Evolutionary conservation across 92 coral and sea anemone species (phyloP).

Genomic region (Epizoanthus scotinus): DNA sequence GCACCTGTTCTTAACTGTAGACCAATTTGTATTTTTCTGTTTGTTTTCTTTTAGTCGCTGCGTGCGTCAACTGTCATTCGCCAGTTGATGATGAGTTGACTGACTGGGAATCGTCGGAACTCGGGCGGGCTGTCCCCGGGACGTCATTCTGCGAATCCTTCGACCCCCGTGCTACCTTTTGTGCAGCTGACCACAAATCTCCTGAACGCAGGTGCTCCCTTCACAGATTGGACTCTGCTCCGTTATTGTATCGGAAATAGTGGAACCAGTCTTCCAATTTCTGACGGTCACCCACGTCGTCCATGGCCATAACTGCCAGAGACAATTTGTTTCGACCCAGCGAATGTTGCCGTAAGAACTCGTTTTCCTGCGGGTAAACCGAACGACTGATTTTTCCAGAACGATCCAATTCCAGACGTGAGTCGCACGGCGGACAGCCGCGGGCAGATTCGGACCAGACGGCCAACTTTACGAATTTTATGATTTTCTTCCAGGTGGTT

Average conservation of each 20-base stretch:
- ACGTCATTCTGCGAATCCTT: no score
- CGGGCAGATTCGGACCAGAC: slow-evolving; percentile 20
- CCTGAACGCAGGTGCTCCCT: slow-evolving; percentile 15
- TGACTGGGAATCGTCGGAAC: no score
- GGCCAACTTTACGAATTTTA: slow-evolving; percentile 17
- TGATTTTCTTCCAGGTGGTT: not conserved
- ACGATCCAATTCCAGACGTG: slow-evolving; percentile 15
- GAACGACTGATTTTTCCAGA: slow-evolving; percentile 35
- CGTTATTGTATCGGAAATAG: not conserved
- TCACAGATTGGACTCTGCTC: not conserved
- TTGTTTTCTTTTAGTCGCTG: no score
- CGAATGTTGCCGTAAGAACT: slow-evolving; percentile 14
- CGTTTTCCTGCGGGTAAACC: slow-evolving; percentile 21
- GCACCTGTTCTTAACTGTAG: no score
- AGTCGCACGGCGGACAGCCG: slow-evolving; percentile 17
- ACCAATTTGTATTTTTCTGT: no score
- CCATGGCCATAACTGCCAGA: slow-evolving; percentile 10
- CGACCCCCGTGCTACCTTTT: no score
- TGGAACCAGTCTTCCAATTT: slow-evolving; percentile 31
- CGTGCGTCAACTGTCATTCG: no score
- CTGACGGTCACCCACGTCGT: not conserved
- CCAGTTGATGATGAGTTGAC: no score
- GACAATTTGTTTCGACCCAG: slow-evolving; percentile 10
- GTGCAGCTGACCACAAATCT: slow-evolving; percentile 43
- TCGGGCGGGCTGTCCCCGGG: no score